Evolutionary conservation across 2,888 invertebrate genomes (phyloP).

Genomic region (Scaptomyza cyrtandrae): DNA sequence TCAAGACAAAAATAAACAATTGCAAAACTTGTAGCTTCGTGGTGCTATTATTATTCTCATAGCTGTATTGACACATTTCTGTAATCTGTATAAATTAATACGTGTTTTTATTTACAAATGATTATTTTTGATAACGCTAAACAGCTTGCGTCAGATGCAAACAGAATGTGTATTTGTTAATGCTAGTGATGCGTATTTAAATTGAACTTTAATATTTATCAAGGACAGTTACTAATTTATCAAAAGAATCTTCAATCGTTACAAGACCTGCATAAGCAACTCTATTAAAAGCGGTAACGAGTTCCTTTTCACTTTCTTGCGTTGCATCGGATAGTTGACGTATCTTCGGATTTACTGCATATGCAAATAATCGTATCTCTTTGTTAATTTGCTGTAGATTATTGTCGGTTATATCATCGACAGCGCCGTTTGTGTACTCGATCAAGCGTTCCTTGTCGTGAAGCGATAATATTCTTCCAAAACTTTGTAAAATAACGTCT

Average conservation of each 20-base stretch:
- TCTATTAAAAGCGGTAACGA: slow-evolving; percentile 21
- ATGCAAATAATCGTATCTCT: slow-evolving; percentile 3
- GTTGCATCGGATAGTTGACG: slow-evolving; percentile 14
- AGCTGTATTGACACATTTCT: too few species aligned
- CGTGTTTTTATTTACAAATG: too few species aligned
- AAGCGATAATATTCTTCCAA: not conserved
- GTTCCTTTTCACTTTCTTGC: slow-evolving; percentile 12
- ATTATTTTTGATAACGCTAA: too few species aligned
- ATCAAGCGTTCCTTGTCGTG: not conserved
- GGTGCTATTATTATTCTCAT: too few species aligned
- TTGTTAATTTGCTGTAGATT: not conserved
- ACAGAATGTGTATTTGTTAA: too few species aligned
- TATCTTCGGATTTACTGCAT: slow-evolving; percentile 6
- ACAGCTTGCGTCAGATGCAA: too few species aligned
- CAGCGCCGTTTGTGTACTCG: not conserved
- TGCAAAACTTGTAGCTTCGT: too few species aligned
- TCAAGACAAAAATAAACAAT: too few species aligned
- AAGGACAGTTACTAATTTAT: not conserved
- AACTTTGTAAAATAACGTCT: fast-evolving
- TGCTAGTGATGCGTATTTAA: too few species aligned
- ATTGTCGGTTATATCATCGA: not conserved
- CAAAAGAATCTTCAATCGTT: not conserved
- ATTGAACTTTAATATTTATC: not conserved
- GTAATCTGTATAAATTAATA: too few species aligned
- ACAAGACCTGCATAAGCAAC: slow-evolving; percentile 32